Base-by-base conservation (phyloP, 2,888 invertebrate species). In the Cerceris ruficornis region DNA sequence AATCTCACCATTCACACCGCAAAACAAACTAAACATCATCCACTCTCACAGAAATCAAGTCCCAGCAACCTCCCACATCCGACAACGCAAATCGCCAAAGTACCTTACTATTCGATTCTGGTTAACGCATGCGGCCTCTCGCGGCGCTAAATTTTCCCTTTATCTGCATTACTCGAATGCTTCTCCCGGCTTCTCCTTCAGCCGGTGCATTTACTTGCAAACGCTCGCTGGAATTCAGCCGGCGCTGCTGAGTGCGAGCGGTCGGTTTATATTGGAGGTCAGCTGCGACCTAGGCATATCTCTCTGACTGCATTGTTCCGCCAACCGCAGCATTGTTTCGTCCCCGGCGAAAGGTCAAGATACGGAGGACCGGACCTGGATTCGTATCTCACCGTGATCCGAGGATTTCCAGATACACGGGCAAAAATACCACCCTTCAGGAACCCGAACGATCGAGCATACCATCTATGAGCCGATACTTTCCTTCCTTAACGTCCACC, bases 81-180 rank as follows among this genome's bases (percentile, higher is more conserved):
- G 4, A 28, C 2, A 28, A 28, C 4, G 28, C 28, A 28, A 28
- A 28, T 28, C 28, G 1, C 4, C 28, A 28, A 28, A 28, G 28
- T 28, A 1, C 28, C 28, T 28, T 28, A 28, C 28, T 28, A 28
- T 28, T 28, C 28, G 28, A 28, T 28, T 28, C 2, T 28, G 28
- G 28, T 28, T 28, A 28, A 28, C 28, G 28, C 28, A 28, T 28
- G 28, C 65, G 77, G 68, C 65, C 1, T 7, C 8, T 41, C 71
- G 77, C 59, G 71, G 55, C 81, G 82, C 72, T 83, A 81, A 85
- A 86, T 88, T 87, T 84, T 81, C 80, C 81, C 84, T 87, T 87
- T 87, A 87, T 85, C 85, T 82, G 86, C 87, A 87, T 88, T 86
- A 72, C 84, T 87, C 80, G 84, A 70, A 87, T 88, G 80, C 85